These are phyloP conservation scores for Toxotes jaculatrix DNA, from an alignment of 2,113 vertebrate genomes.

Conservation along the genomic window DNA sequence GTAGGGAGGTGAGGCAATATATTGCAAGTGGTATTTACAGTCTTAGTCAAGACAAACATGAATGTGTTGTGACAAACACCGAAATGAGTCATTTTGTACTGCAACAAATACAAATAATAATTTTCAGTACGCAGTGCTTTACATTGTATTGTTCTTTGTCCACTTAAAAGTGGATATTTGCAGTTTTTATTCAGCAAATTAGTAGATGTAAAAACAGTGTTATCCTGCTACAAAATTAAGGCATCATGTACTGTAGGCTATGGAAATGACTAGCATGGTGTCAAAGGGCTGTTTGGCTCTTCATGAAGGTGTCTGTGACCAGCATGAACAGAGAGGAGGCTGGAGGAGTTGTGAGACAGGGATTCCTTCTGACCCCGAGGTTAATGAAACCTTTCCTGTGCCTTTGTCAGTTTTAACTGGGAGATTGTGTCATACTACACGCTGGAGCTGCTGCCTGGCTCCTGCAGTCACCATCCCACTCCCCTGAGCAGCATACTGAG, in stretches of 20 bases:
- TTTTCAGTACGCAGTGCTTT: slow-evolving; percentile 9
- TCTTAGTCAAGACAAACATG: not conserved
- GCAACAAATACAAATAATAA: slow-evolving; percentile 3
- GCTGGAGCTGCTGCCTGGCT: slow-evolving; percentile 59
- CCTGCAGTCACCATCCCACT: slow-evolving; percentile 57
- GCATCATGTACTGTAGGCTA: slow-evolving; percentile 14
- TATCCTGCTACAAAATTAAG: slow-evolving; percentile 31
- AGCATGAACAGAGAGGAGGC: slow-evolving; percentile 39
- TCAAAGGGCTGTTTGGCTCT: slow-evolving; percentile 51
- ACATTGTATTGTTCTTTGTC: not conserved
- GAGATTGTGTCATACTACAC: slow-evolving; percentile 66
- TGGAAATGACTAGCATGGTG: slow-evolving; percentile 60
- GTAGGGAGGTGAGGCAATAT: slow-evolving; percentile 16
- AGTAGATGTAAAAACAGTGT: not conserved
- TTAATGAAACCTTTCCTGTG: slow-evolving; percentile 83
- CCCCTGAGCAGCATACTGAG: slow-evolving; percentile 71
- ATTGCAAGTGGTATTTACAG: slow-evolving; percentile 18
- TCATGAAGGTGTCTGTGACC: slow-evolving; percentile 32
- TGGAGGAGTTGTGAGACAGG: slow-evolving; percentile 51
- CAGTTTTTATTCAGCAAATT: slow-evolving; percentile 14
- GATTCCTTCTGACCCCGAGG: slow-evolving; percentile 74
- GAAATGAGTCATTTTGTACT: not conserved
- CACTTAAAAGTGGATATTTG: not conserved
- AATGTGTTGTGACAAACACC: not conserved
- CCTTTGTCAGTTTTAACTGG: slow-evolving; percentile 81